A percentile compares a stretch with the other conserved stretches of the same genome.
phyloP scores from a whole-genome alignment of 2,797 vertebrate genomes.

The Onychomys torridus region DNA sequence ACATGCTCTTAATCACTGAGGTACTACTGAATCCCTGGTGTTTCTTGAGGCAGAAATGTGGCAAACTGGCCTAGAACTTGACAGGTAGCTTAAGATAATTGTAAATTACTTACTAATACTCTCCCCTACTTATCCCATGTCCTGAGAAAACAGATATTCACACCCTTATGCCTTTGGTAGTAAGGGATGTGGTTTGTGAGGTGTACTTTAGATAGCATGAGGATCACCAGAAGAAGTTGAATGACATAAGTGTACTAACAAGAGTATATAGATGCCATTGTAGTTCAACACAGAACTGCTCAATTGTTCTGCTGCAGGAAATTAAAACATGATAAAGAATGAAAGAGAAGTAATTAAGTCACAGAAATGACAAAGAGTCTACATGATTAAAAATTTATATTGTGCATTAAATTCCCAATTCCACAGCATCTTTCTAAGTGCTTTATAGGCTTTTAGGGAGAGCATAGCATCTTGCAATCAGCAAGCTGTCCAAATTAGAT shows the following conservation, averaged over 20 bases:
- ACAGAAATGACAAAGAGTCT: conserved; percentile 16
- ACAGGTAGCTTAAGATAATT: background rate
- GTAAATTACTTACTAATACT: background rate
- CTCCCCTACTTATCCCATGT: no score
- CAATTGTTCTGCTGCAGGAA: background rate
- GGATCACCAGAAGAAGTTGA: background rate
- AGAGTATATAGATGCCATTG: background rate
- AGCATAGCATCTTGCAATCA: conserved; percentile 53
- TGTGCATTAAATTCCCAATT: conserved; percentile 29
- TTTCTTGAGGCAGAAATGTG: background rate
- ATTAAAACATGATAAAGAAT: conserved; percentile 23
- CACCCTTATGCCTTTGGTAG: background rate
- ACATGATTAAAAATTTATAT: conserved; percentile 23
- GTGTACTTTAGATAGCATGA: background rate
- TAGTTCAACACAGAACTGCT: background rate
- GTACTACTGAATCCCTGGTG: background rate
- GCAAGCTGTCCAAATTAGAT: conserved; percentile 44
- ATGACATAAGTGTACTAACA: no score
- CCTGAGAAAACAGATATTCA: background rate
- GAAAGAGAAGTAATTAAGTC: background rate
- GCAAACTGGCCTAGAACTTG: background rate
- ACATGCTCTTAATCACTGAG: background rate
- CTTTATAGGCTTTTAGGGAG: conserved; percentile 32
- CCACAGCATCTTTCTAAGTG: background rate
- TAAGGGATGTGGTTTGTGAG: background rate